Evolutionary conservation across 2,888 invertebrate genomes (phyloP), one percentile per base, ranked within the genome.

Genomic region (Tenthredo amoena): DNA sequence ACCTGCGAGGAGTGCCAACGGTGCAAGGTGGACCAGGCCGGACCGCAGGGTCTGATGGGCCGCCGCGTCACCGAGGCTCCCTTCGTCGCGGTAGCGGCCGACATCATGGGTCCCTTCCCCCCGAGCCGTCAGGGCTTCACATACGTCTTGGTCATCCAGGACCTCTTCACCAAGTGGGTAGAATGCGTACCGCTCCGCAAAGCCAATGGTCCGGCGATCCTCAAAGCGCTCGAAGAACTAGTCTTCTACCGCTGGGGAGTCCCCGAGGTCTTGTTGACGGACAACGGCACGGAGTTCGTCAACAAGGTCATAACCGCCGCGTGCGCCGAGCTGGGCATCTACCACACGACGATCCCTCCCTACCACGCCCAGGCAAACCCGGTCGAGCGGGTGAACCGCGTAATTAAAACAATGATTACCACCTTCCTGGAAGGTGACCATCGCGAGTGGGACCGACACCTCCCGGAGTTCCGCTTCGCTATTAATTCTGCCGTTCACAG

Each of bases 221-320:
- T 21, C 1, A 86, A 86, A 10, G 65, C 58, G 6, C 40, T 89
- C 6, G 87, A 88, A 58, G 77, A 88, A 18, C 37, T 87, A 0
- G 84, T 87, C 5, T 85, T 89, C 43, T 74, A 85, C 7, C 37
- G 68, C 0, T 87, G 82, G 84, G 89, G 89, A 1, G 79, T 72
- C 3, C 87, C 88, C 0, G 37, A 86, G 55, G 43, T 47, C 5
- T 26, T 88, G 0, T 50, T 89, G 10, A 71, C 83, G 7, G 88
- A 90, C 82, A 88, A 89, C 84, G 90, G 89, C 1, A 86, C 86
- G 0, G 87, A 89, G 50, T 37, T 37, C 6, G 5, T 7, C 6
- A 37, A 37, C 7, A 37, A 37, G 6, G 6, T 37, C 6, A 37
- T 37, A 37, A 5, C 37, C 0, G 88, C 86, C 26, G 77, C 83